Conservation (phyloP, 2,888 invertebrate genomes). For the Eudemis profundana region DNA sequence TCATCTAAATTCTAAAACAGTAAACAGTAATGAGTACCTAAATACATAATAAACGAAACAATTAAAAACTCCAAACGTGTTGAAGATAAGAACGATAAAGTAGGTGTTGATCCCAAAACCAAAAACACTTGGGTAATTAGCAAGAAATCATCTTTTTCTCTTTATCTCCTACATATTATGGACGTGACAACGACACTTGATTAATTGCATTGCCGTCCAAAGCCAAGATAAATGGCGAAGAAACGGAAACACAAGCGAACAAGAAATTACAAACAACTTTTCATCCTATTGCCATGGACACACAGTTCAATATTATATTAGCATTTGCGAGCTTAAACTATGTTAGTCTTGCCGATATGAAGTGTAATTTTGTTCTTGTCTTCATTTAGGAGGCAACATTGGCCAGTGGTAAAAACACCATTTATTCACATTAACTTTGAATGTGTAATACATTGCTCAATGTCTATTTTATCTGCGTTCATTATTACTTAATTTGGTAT, state of each 20-base stretch:
- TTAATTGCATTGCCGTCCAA: slow-evolving; percentile 79
- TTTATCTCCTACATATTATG: slow-evolving; percentile 74
- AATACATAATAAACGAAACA: slow-evolving; percentile 53
- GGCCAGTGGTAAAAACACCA: slow-evolving; percentile 49
- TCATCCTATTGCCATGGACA: slow-evolving; percentile 56
- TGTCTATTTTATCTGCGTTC: slow-evolving; percentile 25
- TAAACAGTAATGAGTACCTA: background rate
- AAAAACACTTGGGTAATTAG: slow-evolving; percentile 77
- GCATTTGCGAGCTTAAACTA: slow-evolving; percentile 51
- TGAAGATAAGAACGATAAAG: slow-evolving; percentile 42
- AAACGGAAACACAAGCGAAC: slow-evolving; percentile 26
- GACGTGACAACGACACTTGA: slow-evolving; percentile 81
- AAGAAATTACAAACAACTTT: slow-evolving; percentile 52
- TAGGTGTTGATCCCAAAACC: slow-evolving; percentile 69
- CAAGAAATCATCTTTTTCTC: slow-evolving; percentile 80
- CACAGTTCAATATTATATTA: slow-evolving; percentile 57
- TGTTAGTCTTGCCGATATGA: slow-evolving; percentile 77
- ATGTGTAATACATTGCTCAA: slow-evolving; percentile 30
- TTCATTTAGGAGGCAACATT: slow-evolving; percentile 57
- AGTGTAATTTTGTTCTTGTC: slow-evolving; percentile 72
- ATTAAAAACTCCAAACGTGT: slow-evolving; percentile 52
- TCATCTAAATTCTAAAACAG: background rate
- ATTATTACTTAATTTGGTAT: slow-evolving; percentile 18
- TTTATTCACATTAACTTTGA: slow-evolving; percentile 48
- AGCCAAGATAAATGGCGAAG: slow-evolving; percentile 74